A percentile compares a stretch with the other conserved stretches of the same genome.
These are phyloP conservation scores for Lonchura striata DNA, from an alignment of 2,113 vertebrate species.

Conservation along the genomic window DNA sequence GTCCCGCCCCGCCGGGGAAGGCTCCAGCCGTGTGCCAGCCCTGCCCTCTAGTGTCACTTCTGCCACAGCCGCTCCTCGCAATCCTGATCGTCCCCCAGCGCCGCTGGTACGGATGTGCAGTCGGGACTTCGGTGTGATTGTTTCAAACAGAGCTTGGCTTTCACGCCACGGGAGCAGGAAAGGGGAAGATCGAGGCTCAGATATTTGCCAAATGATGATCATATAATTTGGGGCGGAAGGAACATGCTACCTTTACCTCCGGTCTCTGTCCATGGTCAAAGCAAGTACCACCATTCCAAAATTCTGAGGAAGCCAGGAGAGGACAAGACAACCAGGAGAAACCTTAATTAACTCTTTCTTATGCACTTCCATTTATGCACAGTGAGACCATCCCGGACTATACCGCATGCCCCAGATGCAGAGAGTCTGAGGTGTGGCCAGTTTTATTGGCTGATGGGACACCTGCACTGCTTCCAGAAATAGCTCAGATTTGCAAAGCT, in stretches of 20 bases:
- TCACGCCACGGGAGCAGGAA: neutral
- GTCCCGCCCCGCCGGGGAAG: neutral
- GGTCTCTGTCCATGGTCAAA: neutral
- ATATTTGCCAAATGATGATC: neutral
- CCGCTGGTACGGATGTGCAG: neutral
- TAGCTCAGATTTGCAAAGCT: neutral
- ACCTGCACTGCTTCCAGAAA: neutral
- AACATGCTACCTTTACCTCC: neutral
- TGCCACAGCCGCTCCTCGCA: neutral
- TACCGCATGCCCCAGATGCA: neutral
- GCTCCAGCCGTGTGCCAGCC: conserved; percentile 40
- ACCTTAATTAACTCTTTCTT: neutral
- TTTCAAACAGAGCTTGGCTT: neutral
- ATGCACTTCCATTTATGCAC: neutral
- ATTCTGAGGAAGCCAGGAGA: neutral
- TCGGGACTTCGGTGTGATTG: neutral
- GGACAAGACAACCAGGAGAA: neutral
- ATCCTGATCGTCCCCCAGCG: fast-evolving
- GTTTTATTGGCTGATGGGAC: neutral
- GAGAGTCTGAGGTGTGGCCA: neutral
- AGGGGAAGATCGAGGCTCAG: neutral
- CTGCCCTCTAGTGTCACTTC: conserved; percentile 68
- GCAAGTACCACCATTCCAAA: neutral
- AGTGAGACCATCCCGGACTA: neutral
- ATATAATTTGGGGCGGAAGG: neutral